phyloP scores from a whole-genome alignment of 2,797 vertebrate species.

The Salmo trutta region DNA sequence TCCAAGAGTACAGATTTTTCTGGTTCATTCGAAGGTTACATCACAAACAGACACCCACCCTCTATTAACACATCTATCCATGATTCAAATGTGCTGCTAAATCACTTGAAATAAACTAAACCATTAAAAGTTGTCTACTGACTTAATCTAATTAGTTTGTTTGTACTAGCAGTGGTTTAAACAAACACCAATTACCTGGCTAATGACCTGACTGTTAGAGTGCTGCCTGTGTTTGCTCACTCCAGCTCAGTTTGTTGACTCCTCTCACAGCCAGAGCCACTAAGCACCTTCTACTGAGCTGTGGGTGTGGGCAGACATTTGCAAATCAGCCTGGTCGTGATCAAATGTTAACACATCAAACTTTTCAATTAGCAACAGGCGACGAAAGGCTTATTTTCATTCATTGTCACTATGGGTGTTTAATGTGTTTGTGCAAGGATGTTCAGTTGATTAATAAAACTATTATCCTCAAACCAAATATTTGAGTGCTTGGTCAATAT shows the following conservation, averaged over 20 bases:
- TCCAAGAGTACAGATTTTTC: neutral
- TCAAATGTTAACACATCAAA: slow-evolving; percentile 54
- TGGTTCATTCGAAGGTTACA: neutral
- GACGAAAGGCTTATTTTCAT: slow-evolving; percentile 30
- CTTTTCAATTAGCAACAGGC: slow-evolving; percentile 46
- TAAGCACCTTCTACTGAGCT: neutral
- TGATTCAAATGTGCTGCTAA: neutral
- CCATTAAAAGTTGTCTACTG: neutral
- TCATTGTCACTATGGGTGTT: slow-evolving; percentile 21
- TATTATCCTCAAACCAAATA: slow-evolving; percentile 16
- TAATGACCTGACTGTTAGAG: neutral
- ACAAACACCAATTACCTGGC: neutral
- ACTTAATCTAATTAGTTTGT: slow-evolving; percentile 2
- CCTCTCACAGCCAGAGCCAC: neutral
- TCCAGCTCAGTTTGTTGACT: neutral
- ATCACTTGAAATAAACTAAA: neutral
- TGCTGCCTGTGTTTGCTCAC: neutral
- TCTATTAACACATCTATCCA: neutral
- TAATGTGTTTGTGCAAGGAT: neutral
- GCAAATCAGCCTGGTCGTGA: slow-evolving; percentile 20
- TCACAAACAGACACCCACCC: neutral
- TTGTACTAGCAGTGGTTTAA: neutral
- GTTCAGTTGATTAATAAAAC: neutral
- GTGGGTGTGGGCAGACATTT: neutral
- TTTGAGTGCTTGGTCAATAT: slow-evolving; percentile 27